Percentiles rank a stretch among this genome's conserved stretches.
phyloP scores from a whole-genome alignment of 2,888 invertebrate genomes.

The Philaethria dido region DNA sequence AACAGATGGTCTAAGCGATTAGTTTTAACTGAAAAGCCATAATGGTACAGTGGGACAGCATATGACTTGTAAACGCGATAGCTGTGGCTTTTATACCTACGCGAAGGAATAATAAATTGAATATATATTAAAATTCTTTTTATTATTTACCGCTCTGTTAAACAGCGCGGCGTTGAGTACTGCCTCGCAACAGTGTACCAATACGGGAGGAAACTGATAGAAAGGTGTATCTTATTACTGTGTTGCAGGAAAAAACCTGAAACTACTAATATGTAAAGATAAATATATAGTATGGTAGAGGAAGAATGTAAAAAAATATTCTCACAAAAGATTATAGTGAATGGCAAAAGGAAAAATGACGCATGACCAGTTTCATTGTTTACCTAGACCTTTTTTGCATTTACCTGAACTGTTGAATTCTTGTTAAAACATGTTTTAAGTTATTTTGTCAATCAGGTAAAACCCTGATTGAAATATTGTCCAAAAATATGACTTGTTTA shows the following conservation, averaged over 20 bases:
- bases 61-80: too few relatives aligned
- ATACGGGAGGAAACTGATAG: neutral
- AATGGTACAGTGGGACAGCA: too few relatives aligned
- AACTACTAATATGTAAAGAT: neutral
- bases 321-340: conserved; percentile 17
- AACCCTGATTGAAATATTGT: neutral
- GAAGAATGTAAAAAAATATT: conserved; percentile 13
- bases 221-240: neutral
- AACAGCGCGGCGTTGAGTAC: too few relatives aligned
- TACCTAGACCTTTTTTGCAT: conserved; percentile 22
- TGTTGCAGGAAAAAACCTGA: neutral
- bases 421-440: conserved; percentile 1
- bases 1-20: too few relatives aligned
- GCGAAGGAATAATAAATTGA: too few relatives aligned
- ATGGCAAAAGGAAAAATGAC: conserved; percentile 26
- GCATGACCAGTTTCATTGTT: conserved; percentile 28
- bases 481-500: neutral
- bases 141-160: too few relatives aligned
- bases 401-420: conserved; percentile 11
- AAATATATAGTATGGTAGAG: neutral
- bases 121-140: too few relatives aligned
- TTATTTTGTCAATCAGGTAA: conserved; percentile 7
- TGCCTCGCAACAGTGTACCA: too few relatives aligned
- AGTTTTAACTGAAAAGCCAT: too few relatives aligned
- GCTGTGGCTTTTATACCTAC: too few relatives aligned